Percentiles rank a stretch among this genome's conserved stretches.
Conservation (phyloP, 23 tunicate species). For the Diplosoma virens region DNA sequence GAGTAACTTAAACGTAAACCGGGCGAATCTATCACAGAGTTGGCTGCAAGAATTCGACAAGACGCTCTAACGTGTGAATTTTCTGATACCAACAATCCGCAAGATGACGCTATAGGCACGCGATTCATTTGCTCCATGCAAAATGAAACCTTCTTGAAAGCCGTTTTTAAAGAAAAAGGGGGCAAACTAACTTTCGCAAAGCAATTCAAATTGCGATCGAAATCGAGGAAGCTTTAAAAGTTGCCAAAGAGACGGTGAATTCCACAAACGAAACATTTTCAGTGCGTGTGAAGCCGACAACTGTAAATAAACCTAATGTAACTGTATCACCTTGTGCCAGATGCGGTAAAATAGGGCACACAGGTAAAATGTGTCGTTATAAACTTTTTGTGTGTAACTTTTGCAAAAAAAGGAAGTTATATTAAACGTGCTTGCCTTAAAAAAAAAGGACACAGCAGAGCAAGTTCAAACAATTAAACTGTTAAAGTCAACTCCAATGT, state of each 20-base stretch:
- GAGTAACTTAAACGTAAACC: constrained; percentile 32
- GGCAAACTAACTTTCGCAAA: constrained; percentile 31
- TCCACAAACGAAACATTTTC: background rate
- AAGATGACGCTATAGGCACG: constrained; percentile 39
- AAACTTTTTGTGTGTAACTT: constrained; percentile 1
- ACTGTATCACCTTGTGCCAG: constrained; percentile 15
- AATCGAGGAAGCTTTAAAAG: constrained; percentile 37
- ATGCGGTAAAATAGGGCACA: constrained; percentile 19
- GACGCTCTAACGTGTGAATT: constrained; percentile 40
- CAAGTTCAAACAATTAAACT: constrained; percentile 1
- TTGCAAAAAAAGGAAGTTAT: constrained; percentile 12
- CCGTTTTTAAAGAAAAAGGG: constrained; percentile 35
- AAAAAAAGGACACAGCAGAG: background rate
- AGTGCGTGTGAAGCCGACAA: no score
- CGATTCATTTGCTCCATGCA: constrained; percentile 44
- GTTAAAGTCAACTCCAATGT: background rate
- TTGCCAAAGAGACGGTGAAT: constrained; percentile 34
- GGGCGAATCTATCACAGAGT: constrained; percentile 24
- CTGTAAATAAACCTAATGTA: background rate
- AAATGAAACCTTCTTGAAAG: constrained; percentile 37
- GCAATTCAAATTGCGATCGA: constrained; percentile 32
- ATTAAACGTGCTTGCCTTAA: constrained; percentile 16
- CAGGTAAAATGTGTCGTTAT: background rate
- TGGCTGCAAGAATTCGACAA: constrained; percentile 47
- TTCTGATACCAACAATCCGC: constrained; percentile 18